Conservation (phyloP, 2,113 vertebrate species). For the Climacteris rufus region DNA sequence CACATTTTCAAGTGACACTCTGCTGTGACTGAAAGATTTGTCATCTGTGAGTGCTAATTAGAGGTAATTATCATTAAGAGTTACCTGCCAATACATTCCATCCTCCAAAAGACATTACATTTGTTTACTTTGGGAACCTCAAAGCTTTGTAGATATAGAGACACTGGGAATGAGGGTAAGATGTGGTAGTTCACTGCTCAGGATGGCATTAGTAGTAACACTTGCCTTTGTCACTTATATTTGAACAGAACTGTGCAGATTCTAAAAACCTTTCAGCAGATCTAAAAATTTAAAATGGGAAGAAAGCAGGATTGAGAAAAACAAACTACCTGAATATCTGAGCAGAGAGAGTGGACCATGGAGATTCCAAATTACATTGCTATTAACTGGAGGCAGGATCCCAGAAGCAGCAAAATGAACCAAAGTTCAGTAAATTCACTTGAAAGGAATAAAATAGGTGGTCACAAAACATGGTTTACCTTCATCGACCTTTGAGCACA, state of each 20-base stretch:
- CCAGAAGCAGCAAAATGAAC: neutral
- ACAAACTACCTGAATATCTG: neutral
- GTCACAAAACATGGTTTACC: neutral
- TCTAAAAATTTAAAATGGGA: neutral
- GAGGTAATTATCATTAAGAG: conserved; percentile 5
- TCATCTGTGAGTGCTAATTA: conserved; percentile 40
- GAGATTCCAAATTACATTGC: neutral
- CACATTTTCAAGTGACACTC: neutral
- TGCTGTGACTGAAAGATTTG: neutral
- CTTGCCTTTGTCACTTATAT: neutral
- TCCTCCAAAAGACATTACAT: neutral
- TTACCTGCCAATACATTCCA: neutral
- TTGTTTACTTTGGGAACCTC: neutral
- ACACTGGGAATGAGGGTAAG: neutral
- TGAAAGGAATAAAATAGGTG: neutral
- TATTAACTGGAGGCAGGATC: neutral
- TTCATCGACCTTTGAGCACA: neutral
- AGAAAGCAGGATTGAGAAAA: neutral
- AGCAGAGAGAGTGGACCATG: rapidly evolving
- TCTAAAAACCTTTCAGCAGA: neutral
- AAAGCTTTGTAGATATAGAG: neutral
- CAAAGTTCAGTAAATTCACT: neutral
- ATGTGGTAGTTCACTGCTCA: neutral
- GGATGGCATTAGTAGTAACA: neutral
- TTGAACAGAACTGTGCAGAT: neutral